Conservation (phyloP, 2,113 vertebrate genomes). For the Xenopus borealis region DNA sequence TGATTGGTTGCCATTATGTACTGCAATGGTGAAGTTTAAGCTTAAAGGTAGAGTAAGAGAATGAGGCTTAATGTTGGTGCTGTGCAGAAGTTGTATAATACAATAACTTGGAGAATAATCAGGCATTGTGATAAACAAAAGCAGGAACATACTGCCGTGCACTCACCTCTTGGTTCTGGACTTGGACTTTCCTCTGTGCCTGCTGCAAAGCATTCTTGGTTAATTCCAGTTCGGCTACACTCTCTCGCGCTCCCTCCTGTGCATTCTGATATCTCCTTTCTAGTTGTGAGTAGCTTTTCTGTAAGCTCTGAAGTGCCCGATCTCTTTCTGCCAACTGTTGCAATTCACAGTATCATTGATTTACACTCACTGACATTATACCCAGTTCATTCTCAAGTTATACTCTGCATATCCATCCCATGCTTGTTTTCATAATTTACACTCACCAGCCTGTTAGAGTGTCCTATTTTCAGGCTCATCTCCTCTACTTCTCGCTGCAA, state of each 20-base stretch:
- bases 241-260: constrained; percentile 49
- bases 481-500: constrained; percentile 51
- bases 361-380: neutral
- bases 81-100: no score
- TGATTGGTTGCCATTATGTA: no score
- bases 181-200: constrained; percentile 47
- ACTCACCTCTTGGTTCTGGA: constrained; percentile 50
- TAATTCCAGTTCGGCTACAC: constrained; percentile 48
- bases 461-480: constrained; percentile 44
- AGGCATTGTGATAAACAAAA: neutral
- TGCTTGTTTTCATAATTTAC: neutral
- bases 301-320: constrained; percentile 19
- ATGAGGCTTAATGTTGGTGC: no score
- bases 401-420: neutral
- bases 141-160: neutral
- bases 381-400: neutral
- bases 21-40: no score
- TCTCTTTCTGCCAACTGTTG: constrained; percentile 36
- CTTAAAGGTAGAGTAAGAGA: no score
- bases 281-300: constrained; percentile 47
- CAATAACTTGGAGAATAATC: no score
- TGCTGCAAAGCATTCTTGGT: neutral
- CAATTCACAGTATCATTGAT: neutral
- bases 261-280: constrained; percentile 53
- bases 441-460: constrained; percentile 53